These are phyloP conservation scores for Paralinhomoeus sp. DNA, from an alignment of 2,888 invertebrate genomes.

Conservation along the genomic window DNA sequence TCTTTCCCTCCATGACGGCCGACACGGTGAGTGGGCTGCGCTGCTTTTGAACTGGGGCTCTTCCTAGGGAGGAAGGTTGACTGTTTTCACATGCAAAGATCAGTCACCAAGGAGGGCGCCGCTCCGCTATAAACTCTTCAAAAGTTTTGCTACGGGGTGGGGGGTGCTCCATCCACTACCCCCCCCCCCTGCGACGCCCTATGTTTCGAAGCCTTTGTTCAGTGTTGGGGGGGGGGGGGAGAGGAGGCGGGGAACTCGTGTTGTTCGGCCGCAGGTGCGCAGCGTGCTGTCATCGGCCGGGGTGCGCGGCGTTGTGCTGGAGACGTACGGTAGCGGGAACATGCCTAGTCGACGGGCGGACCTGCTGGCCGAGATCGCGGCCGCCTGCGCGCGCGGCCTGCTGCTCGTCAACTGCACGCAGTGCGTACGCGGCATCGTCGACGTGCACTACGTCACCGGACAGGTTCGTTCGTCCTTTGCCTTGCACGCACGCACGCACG, in stretches of 20 bases:
- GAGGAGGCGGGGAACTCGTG: no score
- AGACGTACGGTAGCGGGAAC: conserved; percentile 81
- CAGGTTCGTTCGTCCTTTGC: no score
- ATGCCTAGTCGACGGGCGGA: conserved; percentile 62
- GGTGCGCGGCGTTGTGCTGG: conserved; percentile 60
- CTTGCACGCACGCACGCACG: no score
- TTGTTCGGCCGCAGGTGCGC: background rate
- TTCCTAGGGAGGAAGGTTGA: no score
- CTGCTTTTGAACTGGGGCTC: background rate
- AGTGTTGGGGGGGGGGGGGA: no score
- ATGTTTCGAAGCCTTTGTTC: no score
- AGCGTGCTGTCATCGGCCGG: conserved; percentile 42
- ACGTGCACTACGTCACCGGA: background rate
- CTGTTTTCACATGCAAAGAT: no score
- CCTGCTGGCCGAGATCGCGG: conserved; percentile 43
- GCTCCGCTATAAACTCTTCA: no score
- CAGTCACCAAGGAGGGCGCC: no score
- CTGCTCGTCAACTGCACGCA: conserved; percentile 78
- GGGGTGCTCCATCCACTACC: no score
- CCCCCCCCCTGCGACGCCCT: no score
- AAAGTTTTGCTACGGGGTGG: no score
- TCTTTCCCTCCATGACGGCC: conserved; percentile 64
- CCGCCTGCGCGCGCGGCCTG: conserved; percentile 39
- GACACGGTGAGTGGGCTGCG: conserved; percentile 35
- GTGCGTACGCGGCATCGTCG: conserved; percentile 45